These are phyloP conservation scores for Drosophila atroscutellata DNA, from an alignment of 2,888 invertebrate species.

Conservation along the genomic window DNA sequence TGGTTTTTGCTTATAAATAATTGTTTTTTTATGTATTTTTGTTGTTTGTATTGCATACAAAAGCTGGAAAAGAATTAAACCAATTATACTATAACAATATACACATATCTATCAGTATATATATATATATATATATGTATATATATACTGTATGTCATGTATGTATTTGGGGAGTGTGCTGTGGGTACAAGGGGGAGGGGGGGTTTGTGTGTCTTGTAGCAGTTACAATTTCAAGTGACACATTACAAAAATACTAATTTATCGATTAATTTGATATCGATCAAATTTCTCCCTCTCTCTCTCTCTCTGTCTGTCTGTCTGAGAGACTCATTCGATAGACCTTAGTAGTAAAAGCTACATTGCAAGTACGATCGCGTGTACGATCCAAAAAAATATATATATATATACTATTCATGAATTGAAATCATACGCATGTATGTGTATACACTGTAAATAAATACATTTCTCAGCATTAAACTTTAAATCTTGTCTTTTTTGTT, in stretches of 20 bases:
- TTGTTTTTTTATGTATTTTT: conserved; percentile 27
- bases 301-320: not conserved
- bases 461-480: conserved; percentile 34
- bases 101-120: conserved; percentile 38
- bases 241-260: conserved; percentile 55
- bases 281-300: not conserved
- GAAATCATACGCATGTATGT: conserved; percentile 14
- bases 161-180: conserved; percentile 23
- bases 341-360: conserved; percentile 20
- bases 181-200: conserved; percentile 35
- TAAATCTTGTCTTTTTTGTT: conserved; percentile 30
- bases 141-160: conserved; percentile 23
- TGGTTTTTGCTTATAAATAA: conserved; percentile 47
- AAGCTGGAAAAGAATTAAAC: conserved; percentile 42
- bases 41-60: conserved; percentile 69
- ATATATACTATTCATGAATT: conserved; percentile 6
- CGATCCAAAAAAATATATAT: conserved; percentile 21
- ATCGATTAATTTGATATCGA: conserved; percentile 24
- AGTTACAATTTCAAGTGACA: conserved; percentile 59
- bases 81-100: conserved; percentile 45
- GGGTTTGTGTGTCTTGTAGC: conserved; percentile 19
- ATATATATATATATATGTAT: conserved; percentile 21
- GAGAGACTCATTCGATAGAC: conserved; percentile 6
- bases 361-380: conserved; percentile 19
- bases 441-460: conserved; percentile 49